These are phyloP conservation scores for Macaria notata DNA, from an alignment of 2,888 invertebrate species.

Conservation along the genomic window DNA sequence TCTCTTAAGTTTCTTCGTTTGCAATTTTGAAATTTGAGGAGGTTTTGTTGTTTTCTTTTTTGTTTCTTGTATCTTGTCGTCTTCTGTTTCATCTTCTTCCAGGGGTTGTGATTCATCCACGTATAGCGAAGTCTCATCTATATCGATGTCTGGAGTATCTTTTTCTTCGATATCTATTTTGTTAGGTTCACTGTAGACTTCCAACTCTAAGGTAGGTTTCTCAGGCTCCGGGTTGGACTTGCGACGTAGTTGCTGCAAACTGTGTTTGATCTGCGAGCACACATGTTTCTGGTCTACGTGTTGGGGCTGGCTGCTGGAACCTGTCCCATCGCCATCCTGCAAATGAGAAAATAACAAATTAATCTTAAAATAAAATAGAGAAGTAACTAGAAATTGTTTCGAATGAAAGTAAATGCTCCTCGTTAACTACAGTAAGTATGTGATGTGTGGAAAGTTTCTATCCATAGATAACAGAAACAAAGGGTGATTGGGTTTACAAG, in stretches of 20 bases:
- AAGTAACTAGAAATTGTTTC: too few relatives aligned
- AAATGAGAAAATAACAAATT: too few relatives aligned
- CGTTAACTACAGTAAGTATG: too few relatives aligned
- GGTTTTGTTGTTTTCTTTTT: background rate
- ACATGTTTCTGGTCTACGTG: background rate
- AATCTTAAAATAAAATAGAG: too few relatives aligned
- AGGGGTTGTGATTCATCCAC: background rate
- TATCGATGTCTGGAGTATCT: background rate
- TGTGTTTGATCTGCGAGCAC: slow-evolving; percentile 1
- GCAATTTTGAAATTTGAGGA: too few relatives aligned
- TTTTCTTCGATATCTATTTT: background rate
- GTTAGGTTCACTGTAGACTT: background rate
- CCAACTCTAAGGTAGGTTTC: background rate
- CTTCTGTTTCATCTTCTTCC: background rate
- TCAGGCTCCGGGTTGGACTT: background rate
- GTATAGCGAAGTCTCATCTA: background rate
- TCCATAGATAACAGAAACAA: too few relatives aligned
- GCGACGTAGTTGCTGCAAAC: background rate
- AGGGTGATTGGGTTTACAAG: too few relatives aligned
- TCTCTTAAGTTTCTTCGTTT: background rate
- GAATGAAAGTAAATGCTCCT: too few relatives aligned
- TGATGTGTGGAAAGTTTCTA: too few relatives aligned
- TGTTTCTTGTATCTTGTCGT: background rate
- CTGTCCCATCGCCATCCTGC: too few relatives aligned
- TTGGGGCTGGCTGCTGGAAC: too few relatives aligned